Evolutionary conservation across 2,888 invertebrate species (phyloP).

Genomic region (Pantelozetes paolii): DNA sequence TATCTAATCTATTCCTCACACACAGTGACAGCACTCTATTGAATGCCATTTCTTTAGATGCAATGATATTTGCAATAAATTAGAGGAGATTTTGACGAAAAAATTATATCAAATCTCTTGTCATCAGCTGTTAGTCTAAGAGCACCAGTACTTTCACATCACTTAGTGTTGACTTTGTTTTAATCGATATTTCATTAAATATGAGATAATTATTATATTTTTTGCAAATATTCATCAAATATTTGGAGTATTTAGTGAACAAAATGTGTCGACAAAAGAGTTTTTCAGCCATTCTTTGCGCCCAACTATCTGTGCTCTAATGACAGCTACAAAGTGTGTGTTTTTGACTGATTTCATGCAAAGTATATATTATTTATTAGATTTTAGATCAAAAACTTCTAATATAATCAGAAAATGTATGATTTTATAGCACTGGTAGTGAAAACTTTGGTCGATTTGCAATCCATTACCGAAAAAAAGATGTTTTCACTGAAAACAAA

Average conservation of each 20-base stretch:
- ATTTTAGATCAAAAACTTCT: too few species aligned
- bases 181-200: not conserved
- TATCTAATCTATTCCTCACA: not conserved
- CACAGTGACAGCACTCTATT: not conserved
- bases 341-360: too few species aligned
- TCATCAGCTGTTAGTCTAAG: not conserved
- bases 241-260: not conserved
- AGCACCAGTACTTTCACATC: not conserved
- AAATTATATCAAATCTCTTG: not conserved
- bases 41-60: not conserved
- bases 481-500: slow-evolving; percentile 13
- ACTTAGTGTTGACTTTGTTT: not conserved
- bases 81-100: not conserved
- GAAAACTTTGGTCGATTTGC: not conserved
- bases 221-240: not conserved
- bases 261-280: not conserved
- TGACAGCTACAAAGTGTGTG: too few species aligned
- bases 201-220: not conserved
- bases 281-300: not conserved
- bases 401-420: not conserved
- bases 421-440: not conserved
- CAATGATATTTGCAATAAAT: not conserved
- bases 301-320: too few species aligned
- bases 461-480: not conserved
- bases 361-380: too few species aligned